Conservation (phyloP, 2,888 invertebrate genomes). For the Xestia rhomboidea region DNA sequence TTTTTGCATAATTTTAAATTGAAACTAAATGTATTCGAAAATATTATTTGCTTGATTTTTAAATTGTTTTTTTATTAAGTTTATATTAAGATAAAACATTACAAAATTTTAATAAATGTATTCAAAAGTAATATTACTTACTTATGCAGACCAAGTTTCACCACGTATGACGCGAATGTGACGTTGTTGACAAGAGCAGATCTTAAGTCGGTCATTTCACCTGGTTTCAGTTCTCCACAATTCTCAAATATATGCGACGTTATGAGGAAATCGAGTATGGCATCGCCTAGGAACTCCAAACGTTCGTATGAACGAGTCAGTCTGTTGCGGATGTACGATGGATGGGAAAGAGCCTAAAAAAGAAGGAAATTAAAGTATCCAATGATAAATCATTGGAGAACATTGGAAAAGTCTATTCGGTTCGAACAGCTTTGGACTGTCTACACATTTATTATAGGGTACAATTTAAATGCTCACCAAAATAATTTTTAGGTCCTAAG, state of each 20-base stretch:
- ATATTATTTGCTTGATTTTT: not conserved
- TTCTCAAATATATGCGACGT: slow-evolving; percentile 96
- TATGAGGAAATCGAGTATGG: slow-evolving; percentile 96
- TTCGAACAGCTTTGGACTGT: too few species aligned
- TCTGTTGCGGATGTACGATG: slow-evolving; percentile 95
- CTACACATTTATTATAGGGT: not conserved
- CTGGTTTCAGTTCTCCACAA: slow-evolving; percentile 93
- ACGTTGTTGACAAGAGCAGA: slow-evolving; percentile 99
- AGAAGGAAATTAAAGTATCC: slow-evolving; percentile 13
- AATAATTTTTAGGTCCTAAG: too few species aligned
- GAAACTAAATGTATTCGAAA: not conserved
- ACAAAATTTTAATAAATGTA: not conserved
- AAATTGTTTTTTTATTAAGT: not conserved
- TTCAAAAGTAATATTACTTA: slow-evolving; percentile 80
- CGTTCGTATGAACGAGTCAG: slow-evolving; percentile 97
- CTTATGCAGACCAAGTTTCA: slow-evolving; percentile 96
- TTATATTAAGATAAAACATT: not conserved
- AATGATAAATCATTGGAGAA: not conserved
- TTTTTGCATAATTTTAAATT: not conserved
- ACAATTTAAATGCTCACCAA: too few species aligned
- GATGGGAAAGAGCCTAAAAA: slow-evolving; percentile 96
- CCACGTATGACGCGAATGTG: slow-evolving; percentile 97
- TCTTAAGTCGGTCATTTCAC: slow-evolving; percentile 97
- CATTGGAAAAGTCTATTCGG: not conserved
- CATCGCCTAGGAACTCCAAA: slow-evolving; percentile 98